Conservation (phyloP, 1,140 invertebrate genomes). For the Drosophila erecta region DNA sequence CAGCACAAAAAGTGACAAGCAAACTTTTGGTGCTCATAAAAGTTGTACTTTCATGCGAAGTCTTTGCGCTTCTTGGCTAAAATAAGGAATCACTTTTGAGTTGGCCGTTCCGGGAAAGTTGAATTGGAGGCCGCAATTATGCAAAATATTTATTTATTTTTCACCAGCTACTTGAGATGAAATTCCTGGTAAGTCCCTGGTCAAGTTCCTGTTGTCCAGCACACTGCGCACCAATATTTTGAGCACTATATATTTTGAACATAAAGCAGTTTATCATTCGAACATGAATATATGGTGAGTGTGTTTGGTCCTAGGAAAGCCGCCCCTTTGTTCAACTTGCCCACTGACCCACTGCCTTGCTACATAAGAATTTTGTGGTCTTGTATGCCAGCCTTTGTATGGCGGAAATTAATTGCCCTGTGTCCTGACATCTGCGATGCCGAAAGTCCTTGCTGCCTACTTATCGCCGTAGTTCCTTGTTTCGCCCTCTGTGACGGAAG, state of each 20-base stretch:
- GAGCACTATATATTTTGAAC: conserved; percentile 25
- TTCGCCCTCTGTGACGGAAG: conserved; percentile 67
- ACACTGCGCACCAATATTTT: neutral
- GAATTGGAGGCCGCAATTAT: conserved; percentile 24
- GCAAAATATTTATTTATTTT: conserved; percentile 28
- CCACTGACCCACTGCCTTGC: conserved; percentile 43
- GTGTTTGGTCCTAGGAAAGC: neutral
- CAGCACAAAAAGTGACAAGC: conserved; percentile 35
- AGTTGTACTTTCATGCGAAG: conserved; percentile 49
- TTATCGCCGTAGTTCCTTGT: conserved; percentile 43
- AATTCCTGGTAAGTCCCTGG: conserved; percentile 2
- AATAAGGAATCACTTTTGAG: conserved; percentile 15
- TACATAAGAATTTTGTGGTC: conserved; percentile 41
- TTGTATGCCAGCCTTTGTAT: conserved; percentile 54
- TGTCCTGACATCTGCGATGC: conserved; percentile 61
- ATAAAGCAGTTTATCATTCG: conserved; percentile 36
- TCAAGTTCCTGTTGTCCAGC: neutral
- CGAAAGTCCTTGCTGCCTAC: conserved; percentile 19
- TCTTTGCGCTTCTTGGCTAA: conserved; percentile 13
- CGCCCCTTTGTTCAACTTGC: conserved; percentile 21
- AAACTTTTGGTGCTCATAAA: conserved; percentile 58
- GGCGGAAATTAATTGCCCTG: conserved; percentile 76
- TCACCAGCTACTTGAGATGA: neutral
- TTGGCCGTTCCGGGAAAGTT: neutral
- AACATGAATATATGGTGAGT: conserved; percentile 9